These are phyloP conservation scores for Aporophyla nigra DNA, from an alignment of 2,888 invertebrate genomes.

Conservation along the genomic window DNA sequence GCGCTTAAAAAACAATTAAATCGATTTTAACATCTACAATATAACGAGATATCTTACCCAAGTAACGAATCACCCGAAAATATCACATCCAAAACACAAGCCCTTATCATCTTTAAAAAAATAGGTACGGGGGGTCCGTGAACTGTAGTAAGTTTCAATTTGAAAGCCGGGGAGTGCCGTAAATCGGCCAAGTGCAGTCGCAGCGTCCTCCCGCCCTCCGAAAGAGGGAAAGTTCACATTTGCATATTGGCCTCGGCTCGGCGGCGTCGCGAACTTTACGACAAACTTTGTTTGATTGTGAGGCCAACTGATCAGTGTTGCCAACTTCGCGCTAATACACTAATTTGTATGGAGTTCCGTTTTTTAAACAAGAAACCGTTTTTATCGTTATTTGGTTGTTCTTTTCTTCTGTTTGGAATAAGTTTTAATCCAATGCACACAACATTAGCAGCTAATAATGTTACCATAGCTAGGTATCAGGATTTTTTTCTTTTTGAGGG, in stretches of 20 bases:
- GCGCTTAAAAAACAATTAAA: background rate
- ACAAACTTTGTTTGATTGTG: constrained; percentile 71
- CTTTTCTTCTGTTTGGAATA: background rate
- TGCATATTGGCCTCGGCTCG: constrained; percentile 81
- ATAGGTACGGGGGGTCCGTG: constrained; percentile 24
- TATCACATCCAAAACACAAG: background rate
- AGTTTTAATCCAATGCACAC: background rate
- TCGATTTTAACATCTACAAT: background rate
- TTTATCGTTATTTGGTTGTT: background rate
- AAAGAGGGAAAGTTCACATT: constrained; percentile 88
- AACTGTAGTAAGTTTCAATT: constrained; percentile 77
- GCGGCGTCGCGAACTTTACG: constrained; percentile 72
- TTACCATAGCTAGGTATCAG: background rate
- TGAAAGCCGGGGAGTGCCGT: constrained; percentile 76
- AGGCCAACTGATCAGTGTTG: constrained; percentile 52
- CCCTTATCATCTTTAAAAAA: constrained; percentile 49
- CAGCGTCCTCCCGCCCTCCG: constrained; percentile 67
- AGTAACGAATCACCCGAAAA: constrained; percentile 8
- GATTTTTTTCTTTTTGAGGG: background rate
- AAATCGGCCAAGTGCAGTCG: constrained; percentile 88
- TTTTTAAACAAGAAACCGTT: constrained; percentile 41
- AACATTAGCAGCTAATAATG: no score
- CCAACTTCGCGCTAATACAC: constrained; percentile 57
- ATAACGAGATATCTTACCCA: background rate
- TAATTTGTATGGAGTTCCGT: constrained; percentile 40